Evolutionary conservation across 2,797 vertebrate genomes (phyloP), one percentile per base, ranked within the genome.

Genomic region (Euphonia xanthogaster): DNA sequence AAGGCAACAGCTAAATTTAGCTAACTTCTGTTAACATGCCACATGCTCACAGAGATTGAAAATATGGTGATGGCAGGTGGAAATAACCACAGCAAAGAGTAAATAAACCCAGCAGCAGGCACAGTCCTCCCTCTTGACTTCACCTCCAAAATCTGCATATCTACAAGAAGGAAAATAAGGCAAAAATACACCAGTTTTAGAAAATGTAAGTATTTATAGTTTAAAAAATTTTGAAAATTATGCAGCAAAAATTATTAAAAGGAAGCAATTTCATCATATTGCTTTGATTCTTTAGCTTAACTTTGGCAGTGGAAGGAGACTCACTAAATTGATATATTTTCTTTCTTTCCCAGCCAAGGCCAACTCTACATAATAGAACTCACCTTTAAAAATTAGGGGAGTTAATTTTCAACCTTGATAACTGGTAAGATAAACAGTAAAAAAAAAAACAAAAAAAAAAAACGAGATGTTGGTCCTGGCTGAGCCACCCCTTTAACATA

Each of bases 71-170:
- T 72, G 63, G 48, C 80, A 86, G 44, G 68, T 86, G 50, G 86
- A 92, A 96, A 74, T 77, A 95, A 88, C 79, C 55, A 57, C 61
- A 74, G 81, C 39, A 82, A 82, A 76, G 61, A 61, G 87, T 53
- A 94, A 95, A 92, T 72, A 93, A 83, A 83, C 27, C 7, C 71
- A 73, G 53, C 40, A 89, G 60, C 55, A 94, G 65, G 33, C 47
- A 88, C 14, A 58, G 40, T 7, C 60, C 27, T 88, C 57, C 40
- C 45, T 83, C 61, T 54, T 60, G 68, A 83, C 14, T 77, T 80
- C 1, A 7, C 28, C 54, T 61, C 42, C 66, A 78, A 92, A 92
- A 72, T 50, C 71, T 82, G 25, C n/a, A 44, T 20, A 44, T 20
- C 54, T 79, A 42, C 39, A 55, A 37, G 17, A 58, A 75, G n/a